Base-by-base conservation (phyloP, 2,113 vertebrate genomes). In the Noturus placidus region DNA sequence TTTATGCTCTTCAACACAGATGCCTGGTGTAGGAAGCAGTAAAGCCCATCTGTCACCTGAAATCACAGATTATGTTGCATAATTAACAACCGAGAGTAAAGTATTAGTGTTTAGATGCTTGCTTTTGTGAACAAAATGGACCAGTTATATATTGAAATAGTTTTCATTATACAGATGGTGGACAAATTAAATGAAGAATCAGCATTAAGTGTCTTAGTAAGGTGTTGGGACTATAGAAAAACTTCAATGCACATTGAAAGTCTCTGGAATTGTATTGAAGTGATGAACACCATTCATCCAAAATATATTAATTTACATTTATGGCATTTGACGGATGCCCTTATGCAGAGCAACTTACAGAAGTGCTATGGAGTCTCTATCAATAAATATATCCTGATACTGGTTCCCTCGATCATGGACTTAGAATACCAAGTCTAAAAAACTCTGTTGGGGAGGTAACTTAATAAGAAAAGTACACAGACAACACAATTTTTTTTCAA, bases 21-120 rank as follows among this genome's bases (percentile, higher is more conserved):
- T 61, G 56, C 57, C 56, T 82, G 35, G 33, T 82, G 79, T 82
- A 61, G 79, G 56, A 82, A 82, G 79, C 79, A 61, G 9, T 61
- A 61, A 82, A 61, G 33, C 79, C 57, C 79, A 82, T 61, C 79
- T 82, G 79, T 82, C 79, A 59, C 19, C 56, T 27, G 61, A 56
- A 82, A 82, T 42, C 79, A 35, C 56, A 61, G 56, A 35, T 61
- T 82, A 42, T 27, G 54, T 81, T 81, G 79, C 57, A 61, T 61
- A 61, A 61, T 61, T 81, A 61, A 19, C 19, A 35, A 61, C 9
- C 2, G 5, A 27, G 33, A 42, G 22, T 82, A 11, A 82, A 82
- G 35, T 42, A 61, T 61, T 35, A 35, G 57, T 22, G 10, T 80
- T 80, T 57, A 80, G 17, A 57, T 8, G n/a, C 17, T 33, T 20